Base-by-base conservation (phyloP, 2,113 vertebrate species). In the Phalacrocorax aristotelis region DNA sequence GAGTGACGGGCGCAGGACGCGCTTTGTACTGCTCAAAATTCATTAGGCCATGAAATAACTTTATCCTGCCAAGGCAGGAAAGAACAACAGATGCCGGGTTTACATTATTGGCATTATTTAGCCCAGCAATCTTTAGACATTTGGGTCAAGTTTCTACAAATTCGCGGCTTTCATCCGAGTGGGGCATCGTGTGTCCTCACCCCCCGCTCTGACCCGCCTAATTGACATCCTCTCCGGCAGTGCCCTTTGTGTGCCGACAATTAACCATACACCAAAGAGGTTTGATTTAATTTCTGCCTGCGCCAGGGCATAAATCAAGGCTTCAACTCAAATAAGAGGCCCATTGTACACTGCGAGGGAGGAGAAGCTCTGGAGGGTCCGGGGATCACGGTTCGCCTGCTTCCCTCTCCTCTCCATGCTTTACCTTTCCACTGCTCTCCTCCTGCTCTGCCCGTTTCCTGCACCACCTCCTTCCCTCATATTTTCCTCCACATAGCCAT, bases 21-120 rank as follows among this genome's bases (percentile, higher is more conserved):
- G 68, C 97, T 98, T 98, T 98, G 97, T 98, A 71, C 97, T 96
- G 91, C 90, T 97, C 96, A 66, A 96, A 97, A 97, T 98, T 98
- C 98, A 98, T 98, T 98, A 98, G 97, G 94, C 98, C 97, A 95
- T 98, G 97, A 98, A 98, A 98, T 97, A 98, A 98, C 98, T 98
- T 97, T 70, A 93, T 97, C 97, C 98, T 97, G 96, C 97, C 98
- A 98, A 97, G 83, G 80, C 94, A 97, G 97, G 89, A 88, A 98
- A 98, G 97, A 98, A 97, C 97, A 98, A 97, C 98, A 98, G 98
- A 98, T 98, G 98, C 96, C 5, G 89, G 88, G 98, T 98, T 97
- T 95, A 94, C 91, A 93, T 97, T 97, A 98, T 98, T 90, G 80
- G 96, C 80, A 27, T 98, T 97, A 97, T 97, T 98, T 97, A 97